Percentiles rank a stretch among this genome's conserved stretches.
Evolutionary conservation across 2,113 vertebrate species (phyloP).

Genomic region (Pteruthius melanotis): DNA sequence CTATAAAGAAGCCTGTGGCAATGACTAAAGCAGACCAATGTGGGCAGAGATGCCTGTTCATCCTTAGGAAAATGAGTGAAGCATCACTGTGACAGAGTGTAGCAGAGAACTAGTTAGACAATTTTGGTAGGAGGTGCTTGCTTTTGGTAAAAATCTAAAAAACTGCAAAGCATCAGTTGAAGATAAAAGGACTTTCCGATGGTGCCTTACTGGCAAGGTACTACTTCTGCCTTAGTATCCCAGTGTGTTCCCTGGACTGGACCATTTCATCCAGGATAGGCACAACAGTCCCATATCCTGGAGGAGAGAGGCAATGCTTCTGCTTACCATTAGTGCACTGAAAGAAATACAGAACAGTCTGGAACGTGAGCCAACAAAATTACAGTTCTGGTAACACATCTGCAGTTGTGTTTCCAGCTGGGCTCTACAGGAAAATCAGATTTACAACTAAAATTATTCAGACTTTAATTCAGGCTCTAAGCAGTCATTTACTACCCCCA

Average conservation of each 20-base stretch:
- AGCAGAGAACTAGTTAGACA: background rate
- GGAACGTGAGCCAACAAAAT: background rate
- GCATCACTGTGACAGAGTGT: background rate
- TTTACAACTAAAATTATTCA: conserved; percentile 17
- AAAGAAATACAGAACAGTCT: background rate
- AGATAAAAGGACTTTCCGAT: background rate
- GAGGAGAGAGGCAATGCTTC: background rate
- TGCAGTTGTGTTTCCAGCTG: conserved; percentile 11
- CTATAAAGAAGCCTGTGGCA: background rate
- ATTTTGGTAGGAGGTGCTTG: background rate
- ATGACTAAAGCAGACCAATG: background rate
- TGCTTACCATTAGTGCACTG: background rate
- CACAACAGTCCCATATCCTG: background rate
- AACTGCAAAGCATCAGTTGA: background rate
- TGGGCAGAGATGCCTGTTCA: background rate
- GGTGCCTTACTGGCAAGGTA: background rate
- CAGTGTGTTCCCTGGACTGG: background rate
- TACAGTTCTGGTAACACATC: background rate
- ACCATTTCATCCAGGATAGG: background rate
- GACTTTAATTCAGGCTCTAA: conserved; percentile 20
- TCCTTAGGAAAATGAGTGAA: background rate
- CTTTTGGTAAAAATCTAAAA: background rate
- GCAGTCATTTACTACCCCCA: background rate
- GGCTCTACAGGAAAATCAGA: background rate
- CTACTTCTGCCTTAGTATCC: background rate